These are phyloP conservation scores for Miltochrista miniata DNA, from an alignment of 2,888 invertebrate genomes.

Conservation along the genomic window DNA sequence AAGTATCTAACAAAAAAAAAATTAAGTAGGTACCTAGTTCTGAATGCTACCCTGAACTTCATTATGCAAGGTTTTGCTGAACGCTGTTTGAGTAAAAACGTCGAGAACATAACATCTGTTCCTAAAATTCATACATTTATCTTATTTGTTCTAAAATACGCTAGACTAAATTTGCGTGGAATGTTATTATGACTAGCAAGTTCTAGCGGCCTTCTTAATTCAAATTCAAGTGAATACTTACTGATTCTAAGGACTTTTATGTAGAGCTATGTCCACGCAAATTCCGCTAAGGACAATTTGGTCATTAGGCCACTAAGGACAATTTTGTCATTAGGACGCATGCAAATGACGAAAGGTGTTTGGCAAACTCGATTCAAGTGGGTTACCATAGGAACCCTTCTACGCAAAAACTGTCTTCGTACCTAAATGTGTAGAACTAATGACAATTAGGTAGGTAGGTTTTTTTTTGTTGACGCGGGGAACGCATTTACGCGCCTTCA, in stretches of 20 bases:
- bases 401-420: not conserved
- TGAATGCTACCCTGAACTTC: too few species aligned
- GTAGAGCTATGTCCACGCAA: not conserved
- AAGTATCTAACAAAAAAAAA: too few species aligned
- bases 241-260: not conserved
- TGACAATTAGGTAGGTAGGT: not conserved
- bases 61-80: too few species aligned
- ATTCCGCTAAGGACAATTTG: not conserved
- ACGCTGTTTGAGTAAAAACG: too few species aligned
- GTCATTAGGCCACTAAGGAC: not conserved
- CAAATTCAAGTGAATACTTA: not conserved
- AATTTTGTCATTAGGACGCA: not conserved
- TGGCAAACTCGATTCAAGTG: constrained; percentile 1
- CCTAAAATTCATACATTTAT: too few species aligned
- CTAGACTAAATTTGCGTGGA: too few species aligned
- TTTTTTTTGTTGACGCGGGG: too few species aligned
- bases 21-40: too few species aligned
- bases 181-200: too few species aligned
- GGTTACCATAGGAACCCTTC: not conserved
- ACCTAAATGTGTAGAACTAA: not conserved
- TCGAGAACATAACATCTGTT: too few species aligned
- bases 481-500: too few species aligned
- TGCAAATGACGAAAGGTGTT: constrained; percentile 1
- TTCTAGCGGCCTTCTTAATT: not conserved
- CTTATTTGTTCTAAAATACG: too few species aligned